phyloP scores from a whole-genome alignment of 2,797 vertebrate genomes.

The Squalus acanthias region DNA sequence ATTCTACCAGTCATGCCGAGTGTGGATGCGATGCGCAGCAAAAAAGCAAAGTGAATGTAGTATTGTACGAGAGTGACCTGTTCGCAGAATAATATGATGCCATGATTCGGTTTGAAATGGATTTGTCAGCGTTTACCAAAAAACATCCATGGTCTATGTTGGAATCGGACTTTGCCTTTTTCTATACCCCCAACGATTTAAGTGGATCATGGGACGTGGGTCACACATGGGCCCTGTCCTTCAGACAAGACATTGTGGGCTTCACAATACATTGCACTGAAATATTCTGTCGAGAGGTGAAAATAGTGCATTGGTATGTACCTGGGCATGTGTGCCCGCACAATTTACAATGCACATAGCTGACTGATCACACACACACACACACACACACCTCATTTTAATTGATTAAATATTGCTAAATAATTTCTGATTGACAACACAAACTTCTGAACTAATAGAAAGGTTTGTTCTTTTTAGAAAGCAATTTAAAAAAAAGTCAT shows the following conservation, averaged over 20 bases:
- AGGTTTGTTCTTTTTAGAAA: conserved; percentile 27
- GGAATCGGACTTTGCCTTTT: background rate
- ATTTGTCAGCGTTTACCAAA: background rate
- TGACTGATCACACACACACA: background rate
- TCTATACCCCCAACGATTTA: background rate
- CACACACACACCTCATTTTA: background rate
- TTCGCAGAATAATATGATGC: background rate
- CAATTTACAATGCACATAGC: background rate
- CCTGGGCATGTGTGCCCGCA: background rate
- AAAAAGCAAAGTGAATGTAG: background rate
- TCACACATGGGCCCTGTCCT: no score
- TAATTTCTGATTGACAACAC: background rate
- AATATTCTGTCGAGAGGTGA: background rate
- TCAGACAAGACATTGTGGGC: background rate
- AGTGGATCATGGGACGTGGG: background rate
- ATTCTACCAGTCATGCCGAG: background rate
- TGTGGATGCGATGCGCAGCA: background rate
- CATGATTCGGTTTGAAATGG: background rate
- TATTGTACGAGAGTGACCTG: background rate
- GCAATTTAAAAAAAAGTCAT: background rate
- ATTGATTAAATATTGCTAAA: conserved; percentile 25
- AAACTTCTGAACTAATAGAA: conserved; percentile 18
- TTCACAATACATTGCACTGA: background rate
- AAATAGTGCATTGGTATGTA: background rate
- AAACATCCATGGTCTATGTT: background rate